A percentile compares a stretch with the other conserved stretches of the same genome.
These are phyloP conservation scores for Drosophila grimshawi DNA, from an alignment of 1,140 invertebrate genomes.

Conservation along the genomic window DNA sequence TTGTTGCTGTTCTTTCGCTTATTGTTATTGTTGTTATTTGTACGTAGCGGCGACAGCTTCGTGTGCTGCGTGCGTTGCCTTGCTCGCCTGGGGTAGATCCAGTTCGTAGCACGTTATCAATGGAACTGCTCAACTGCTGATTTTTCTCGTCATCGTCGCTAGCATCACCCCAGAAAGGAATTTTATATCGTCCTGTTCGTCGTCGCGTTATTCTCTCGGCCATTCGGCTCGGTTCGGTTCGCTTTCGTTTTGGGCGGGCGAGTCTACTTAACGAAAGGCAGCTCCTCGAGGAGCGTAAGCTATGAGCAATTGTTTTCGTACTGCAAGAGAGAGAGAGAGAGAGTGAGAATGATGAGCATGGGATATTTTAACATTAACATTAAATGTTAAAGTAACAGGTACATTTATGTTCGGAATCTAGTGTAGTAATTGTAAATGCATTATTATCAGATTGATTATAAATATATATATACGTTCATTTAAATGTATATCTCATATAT, in stretches of 20 bases:
- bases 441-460: too few relatives aligned
- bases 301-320: background rate
- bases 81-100: slow-evolving; percentile 56
- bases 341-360: background rate
- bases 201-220: slow-evolving; percentile 27
- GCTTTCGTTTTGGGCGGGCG: slow-evolving; percentile 14
- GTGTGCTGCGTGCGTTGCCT: slow-evolving; percentile 41
- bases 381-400: background rate
- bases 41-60: slow-evolving; percentile 27
- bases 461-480: too few relatives aligned
- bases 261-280: slow-evolving; percentile 36
- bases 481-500: too few relatives aligned
- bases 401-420: background rate
- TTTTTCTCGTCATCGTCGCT: slow-evolving; percentile 77
- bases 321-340: slow-evolving; percentile 1
- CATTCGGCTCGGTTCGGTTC: slow-evolving; percentile 20
- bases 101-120: slow-evolving; percentile 79
- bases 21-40: slow-evolving; percentile 32
- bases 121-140: slow-evolving; percentile 71
- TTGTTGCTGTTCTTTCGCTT: slow-evolving; percentile 9
- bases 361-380: slow-evolving; percentile 16
- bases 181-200: slow-evolving; percentile 18
- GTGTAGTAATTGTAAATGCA: too few relatives aligned
- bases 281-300: background rate
- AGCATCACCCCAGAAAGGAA: slow-evolving; percentile 70